Percentiles rank a stretch among this genome's conserved stretches.
Evolutionary conservation across 2,113 vertebrate species (phyloP).

Genomic region (Pterophyllum scalare): DNA sequence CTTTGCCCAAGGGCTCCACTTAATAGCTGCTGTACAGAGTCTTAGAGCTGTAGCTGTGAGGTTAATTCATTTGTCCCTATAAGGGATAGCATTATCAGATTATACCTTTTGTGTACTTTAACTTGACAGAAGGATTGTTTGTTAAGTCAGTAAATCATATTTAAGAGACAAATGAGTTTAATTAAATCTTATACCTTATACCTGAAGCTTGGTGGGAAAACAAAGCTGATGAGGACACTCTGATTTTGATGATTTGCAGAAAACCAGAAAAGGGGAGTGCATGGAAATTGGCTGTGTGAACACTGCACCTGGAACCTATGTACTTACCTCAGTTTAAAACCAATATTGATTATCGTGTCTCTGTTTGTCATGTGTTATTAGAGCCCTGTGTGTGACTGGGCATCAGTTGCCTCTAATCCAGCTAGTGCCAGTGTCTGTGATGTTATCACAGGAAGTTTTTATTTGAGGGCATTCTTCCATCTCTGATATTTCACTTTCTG

Average conservation of each 20-base stretch:
- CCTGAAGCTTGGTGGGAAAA: background rate
- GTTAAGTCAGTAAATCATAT: background rate
- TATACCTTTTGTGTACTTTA: background rate
- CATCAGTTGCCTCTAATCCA: background rate
- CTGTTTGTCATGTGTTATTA: slow-evolving; percentile 6
- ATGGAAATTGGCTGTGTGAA: background rate
- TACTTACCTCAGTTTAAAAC: background rate
- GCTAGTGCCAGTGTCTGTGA: background rate
- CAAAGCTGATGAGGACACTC: slow-evolving; percentile 7
- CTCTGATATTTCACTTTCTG: background rate
- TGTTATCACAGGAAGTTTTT: slow-evolving; percentile 10
- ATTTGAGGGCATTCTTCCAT: background rate
- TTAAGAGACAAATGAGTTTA: background rate
- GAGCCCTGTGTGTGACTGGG: background rate
- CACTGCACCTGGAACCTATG: background rate
- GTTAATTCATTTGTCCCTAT: slow-evolving; percentile 10
- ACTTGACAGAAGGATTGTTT: background rate
- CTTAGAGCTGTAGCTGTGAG: background rate
- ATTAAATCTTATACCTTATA: background rate
- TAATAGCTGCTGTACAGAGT: background rate
- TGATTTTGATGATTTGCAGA: slow-evolving; percentile 19
- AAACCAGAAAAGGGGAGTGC: background rate
- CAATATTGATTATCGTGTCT: background rate
- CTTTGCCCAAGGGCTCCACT: background rate
- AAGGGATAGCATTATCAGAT: background rate